phyloP scores from a whole-genome alignment of 2,113 vertebrate genomes.

The Cavia porcellus region DNA sequence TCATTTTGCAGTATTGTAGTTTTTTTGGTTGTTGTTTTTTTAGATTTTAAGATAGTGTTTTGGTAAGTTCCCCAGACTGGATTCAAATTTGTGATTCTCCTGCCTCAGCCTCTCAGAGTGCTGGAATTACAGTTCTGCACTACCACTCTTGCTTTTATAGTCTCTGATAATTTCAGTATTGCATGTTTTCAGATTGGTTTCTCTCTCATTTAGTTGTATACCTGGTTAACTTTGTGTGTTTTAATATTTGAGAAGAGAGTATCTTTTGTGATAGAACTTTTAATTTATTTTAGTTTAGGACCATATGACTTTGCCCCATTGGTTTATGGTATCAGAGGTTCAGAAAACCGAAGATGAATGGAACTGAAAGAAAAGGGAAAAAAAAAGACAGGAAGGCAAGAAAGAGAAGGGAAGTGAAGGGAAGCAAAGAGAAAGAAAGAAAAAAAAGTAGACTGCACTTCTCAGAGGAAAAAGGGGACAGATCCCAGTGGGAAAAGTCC shows the following conservation, averaged over 20 bases:
- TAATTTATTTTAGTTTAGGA: not conserved
- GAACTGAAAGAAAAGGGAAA: not conserved
- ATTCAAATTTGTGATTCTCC: not conserved
- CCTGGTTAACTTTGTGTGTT: not conserved
- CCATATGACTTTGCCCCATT: not conserved
- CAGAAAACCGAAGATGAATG: not conserved
- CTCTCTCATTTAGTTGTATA: not conserved
- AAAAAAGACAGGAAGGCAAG: not conserved
- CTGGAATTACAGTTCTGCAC: not conserved
- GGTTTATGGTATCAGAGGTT: conserved; percentile 26
- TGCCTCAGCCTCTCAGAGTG: not conserved
- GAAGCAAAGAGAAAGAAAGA: not conserved
- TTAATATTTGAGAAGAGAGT: not conserved
- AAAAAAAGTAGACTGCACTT: not conserved
- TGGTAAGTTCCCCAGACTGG: not conserved
- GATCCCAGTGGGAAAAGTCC: not conserved
- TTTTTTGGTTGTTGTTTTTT: not conserved
- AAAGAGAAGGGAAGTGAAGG: too few relatives aligned
- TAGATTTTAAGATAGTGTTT: not conserved
- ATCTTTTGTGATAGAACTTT: not conserved
- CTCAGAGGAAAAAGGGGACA: not conserved
- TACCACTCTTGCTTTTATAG: conserved; percentile 2
- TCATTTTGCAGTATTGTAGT: not conserved
- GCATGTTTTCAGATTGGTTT: conserved; percentile 6
- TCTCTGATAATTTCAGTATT: not conserved